A percentile compares a stretch with the other conserved stretches of the same genome.
phyloP scores from a whole-genome alignment of 2,797 vertebrate species.

The Potorous gilbertii region DNA sequence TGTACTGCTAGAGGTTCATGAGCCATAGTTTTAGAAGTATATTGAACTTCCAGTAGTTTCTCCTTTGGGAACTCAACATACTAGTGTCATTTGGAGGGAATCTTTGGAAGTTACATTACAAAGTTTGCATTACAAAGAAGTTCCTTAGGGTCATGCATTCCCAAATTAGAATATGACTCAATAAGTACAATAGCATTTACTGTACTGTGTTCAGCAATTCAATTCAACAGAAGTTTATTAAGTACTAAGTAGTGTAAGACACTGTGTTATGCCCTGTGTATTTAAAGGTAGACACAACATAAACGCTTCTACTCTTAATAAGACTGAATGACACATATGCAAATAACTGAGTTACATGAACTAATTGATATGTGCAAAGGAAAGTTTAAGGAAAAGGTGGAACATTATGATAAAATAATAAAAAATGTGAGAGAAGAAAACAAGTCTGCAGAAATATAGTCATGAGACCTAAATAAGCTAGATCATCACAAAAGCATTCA shows the following conservation, averaged over 20 bases:
- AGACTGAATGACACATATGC: not conserved
- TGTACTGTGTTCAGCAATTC: not conserved
- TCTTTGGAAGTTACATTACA: not conserved
- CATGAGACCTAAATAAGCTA: not conserved
- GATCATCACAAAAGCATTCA: not conserved
- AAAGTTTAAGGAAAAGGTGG: not conserved
- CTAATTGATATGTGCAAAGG: not conserved
- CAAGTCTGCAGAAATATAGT: not conserved
- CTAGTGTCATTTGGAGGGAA: not conserved
- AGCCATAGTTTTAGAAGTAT: not conserved
- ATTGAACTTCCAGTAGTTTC: not conserved
- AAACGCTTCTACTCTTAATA: not conserved
- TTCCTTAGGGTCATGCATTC: not conserved
- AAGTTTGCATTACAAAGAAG: not conserved
- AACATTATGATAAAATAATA: not conserved
- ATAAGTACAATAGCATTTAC: not conserved
- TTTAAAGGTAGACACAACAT: not conserved
- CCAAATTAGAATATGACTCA: not conserved
- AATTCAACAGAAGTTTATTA: not conserved
- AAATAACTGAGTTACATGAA: not conserved
- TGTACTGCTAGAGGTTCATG: too few species aligned
- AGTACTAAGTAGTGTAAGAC: not conserved
- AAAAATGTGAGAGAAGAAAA: not conserved
- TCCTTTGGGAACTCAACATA: not conserved
- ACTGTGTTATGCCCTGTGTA: not conserved